phyloP scores from a whole-genome alignment of 2,888 invertebrate species.

The Platypus cylindrus region DNA sequence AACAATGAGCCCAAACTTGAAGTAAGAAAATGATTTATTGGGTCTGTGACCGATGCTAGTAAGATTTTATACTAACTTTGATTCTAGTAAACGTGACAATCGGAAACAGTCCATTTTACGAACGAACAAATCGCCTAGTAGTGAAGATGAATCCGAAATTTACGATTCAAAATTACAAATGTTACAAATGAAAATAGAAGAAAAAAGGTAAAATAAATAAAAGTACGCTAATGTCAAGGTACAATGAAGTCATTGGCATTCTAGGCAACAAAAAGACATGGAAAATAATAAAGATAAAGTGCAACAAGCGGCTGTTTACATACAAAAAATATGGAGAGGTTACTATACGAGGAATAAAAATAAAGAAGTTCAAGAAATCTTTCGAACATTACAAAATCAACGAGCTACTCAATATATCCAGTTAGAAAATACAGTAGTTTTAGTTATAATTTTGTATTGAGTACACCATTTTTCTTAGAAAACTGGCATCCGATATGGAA shows the following conservation, averaged over 20 bases:
- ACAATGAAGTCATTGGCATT: constrained; percentile 2
- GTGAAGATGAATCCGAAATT: constrained; percentile 52
- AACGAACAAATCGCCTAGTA: constrained; percentile 29
- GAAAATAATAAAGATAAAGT: constrained; percentile 32
- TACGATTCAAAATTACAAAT: constrained; percentile 54
- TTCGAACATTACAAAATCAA: constrained; percentile 59
- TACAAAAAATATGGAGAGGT: constrained; percentile 80
- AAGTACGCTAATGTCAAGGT: constrained; percentile 13
- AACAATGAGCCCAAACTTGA: constrained; percentile 10
- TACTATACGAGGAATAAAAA: constrained; percentile 65
- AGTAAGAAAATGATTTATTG: constrained; percentile 11
- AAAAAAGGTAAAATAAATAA: constrained; percentile 29
- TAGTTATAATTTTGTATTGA: too few relatives aligned
- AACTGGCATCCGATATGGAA: constrained; percentile 72
- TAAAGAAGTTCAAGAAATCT: constrained; percentile 48
- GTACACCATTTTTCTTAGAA: constrained; percentile 36
- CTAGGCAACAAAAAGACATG: constrained; percentile 12
- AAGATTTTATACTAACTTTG: constrained; percentile 2
- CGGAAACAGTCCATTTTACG: constrained; percentile 26
- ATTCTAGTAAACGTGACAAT: constrained; percentile 15
- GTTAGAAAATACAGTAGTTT: too few relatives aligned
- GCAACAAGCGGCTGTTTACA: constrained; percentile 55
- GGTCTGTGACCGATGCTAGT: neutral
- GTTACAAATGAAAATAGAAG: constrained; percentile 48
- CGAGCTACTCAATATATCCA: constrained; percentile 74